These are phyloP conservation scores for Podiceps cristatus DNA, from an alignment of 2,113 vertebrate species.

Conservation along the genomic window DNA sequence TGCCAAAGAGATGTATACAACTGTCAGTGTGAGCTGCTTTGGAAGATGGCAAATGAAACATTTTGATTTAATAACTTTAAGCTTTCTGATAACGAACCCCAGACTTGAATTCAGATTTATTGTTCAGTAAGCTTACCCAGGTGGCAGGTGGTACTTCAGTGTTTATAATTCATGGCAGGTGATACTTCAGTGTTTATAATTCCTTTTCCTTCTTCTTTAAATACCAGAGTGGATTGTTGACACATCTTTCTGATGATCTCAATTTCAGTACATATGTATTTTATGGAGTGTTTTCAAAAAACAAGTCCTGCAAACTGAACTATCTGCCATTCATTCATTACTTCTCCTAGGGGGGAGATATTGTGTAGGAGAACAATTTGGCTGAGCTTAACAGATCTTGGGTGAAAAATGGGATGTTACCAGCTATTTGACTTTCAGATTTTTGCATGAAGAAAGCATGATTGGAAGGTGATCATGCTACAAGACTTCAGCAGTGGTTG, in stretches of 20 bases:
- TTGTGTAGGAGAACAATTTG: fast-evolving
- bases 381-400: background rate
- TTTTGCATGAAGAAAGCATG: background rate
- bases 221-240: background rate
- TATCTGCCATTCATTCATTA: background rate
- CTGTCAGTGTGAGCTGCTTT: background rate
- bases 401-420: background rate
- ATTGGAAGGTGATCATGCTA: background rate
- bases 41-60: background rate
- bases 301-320: background rate
- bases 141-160: background rate
- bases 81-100: background rate
- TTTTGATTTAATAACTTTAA: background rate
- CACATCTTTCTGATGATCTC: background rate
- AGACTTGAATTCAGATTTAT: background rate
- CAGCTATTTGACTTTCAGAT: background rate
- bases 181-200: background rate
- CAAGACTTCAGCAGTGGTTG: background rate
- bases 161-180: background rate
- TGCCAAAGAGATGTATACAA: background rate
- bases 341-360: background rate
- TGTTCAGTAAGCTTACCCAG: background rate
- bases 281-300: background rate
- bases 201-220: background rate
- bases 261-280: background rate